Conservation (phyloP, 2,797 vertebrate genomes). For the Melanotaenia maccullochi region DNA sequence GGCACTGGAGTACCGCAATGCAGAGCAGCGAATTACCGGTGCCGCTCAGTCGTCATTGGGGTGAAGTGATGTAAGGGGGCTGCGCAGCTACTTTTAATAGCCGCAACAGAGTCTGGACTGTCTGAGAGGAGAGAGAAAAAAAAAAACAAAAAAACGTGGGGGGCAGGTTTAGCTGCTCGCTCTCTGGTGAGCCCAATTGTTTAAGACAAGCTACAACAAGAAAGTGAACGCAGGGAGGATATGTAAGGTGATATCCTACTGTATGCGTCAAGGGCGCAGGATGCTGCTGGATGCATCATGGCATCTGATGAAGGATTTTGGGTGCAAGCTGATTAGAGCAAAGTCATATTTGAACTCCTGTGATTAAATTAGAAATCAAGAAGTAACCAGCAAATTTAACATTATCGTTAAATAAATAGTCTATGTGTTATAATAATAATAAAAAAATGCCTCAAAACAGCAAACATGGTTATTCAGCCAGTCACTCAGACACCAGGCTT, state of each 20-base stretch:
- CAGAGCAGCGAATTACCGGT: constrained; percentile 70
- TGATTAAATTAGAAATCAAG: too few relatives aligned
- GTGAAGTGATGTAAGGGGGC: constrained; percentile 56
- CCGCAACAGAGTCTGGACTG: constrained; percentile 8
- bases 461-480: constrained; percentile 19
- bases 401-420: not conserved
- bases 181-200: not conserved
- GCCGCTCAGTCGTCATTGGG: constrained; percentile 57
- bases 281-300: constrained; percentile 11
- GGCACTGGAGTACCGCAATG: constrained; percentile 82
- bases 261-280: constrained; percentile 62
- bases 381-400: too few relatives aligned
- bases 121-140: too few relatives aligned
- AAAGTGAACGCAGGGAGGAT: constrained; percentile 35
- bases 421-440: not conserved
- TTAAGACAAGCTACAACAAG: not conserved
- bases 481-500: constrained; percentile 39
- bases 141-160: not conserved
- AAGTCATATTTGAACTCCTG: not conserved
- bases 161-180: not conserved
- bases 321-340: not conserved
- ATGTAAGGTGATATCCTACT: constrained; percentile 48
- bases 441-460: constrained; percentile 8
- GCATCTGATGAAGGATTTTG: not conserved
- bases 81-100: constrained; percentile 53